These are phyloP conservation scores for Parnassius glacialis DNA, from an alignment of 2,888 invertebrate genomes.

Conservation along the genomic window DNA sequence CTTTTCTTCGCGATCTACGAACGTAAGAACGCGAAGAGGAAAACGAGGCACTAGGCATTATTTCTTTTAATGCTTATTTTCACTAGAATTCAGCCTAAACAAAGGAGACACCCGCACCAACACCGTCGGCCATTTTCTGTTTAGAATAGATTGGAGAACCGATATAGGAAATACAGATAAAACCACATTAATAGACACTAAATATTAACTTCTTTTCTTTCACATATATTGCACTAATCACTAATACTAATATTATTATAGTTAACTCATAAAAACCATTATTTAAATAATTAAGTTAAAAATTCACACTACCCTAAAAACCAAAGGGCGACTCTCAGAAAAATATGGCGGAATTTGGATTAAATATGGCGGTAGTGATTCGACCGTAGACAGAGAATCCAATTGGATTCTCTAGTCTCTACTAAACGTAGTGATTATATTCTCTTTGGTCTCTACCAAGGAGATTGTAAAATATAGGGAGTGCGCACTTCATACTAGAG, in stretches of 20 bases:
- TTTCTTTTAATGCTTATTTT: constrained; percentile 80
- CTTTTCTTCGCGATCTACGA: constrained; percentile 95
- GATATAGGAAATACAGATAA: constrained; percentile 66
- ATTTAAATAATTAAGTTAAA: constrained; percentile 60
- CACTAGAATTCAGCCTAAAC: constrained; percentile 84
- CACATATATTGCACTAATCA: constrained; percentile 62
- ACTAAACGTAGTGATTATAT: too few relatives aligned
- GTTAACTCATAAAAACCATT: constrained; percentile 70
- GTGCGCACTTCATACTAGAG: too few relatives aligned
- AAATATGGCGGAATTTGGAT: constrained; percentile 73
- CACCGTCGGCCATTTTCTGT: constrained; percentile 92
- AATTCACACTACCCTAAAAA: constrained; percentile 65
- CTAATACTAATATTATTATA: constrained; percentile 60
- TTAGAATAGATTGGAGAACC: constrained; percentile 80
- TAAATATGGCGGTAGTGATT: constrained; percentile 64
- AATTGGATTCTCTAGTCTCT: too few relatives aligned
- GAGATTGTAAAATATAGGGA: too few relatives aligned
- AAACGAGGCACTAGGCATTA: constrained; percentile 97
- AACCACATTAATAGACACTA: constrained; percentile 58
- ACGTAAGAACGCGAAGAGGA: constrained; percentile 95
- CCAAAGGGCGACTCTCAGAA: constrained; percentile 73
- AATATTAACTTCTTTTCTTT: constrained; percentile 43
- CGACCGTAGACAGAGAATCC: too few relatives aligned
- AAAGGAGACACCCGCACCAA: constrained; percentile 91
- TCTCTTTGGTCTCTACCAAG: too few relatives aligned